Percentiles rank a stretch among this genome's conserved stretches.
Evolutionary conservation across 2,797 vertebrate species (phyloP).

Genomic region (Melanotaenia nigrans): DNA sequence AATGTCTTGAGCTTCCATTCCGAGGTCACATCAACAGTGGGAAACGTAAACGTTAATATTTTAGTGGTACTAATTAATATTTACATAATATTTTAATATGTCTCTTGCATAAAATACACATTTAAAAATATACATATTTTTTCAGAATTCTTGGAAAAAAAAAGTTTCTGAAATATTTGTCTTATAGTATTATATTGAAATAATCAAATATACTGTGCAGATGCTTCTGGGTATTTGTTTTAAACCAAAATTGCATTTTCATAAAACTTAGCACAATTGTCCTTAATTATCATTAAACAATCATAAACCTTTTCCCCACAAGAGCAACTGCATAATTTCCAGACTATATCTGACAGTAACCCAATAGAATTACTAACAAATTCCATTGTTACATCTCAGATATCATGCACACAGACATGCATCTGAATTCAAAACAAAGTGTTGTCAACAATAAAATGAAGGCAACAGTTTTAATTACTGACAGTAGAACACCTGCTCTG

Average conservation of each 20-base stretch:
- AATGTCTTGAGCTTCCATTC: conserved; percentile 22
- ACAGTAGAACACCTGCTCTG: conserved; percentile 56
- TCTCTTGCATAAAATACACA: conserved; percentile 4
- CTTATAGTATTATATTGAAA: neutral
- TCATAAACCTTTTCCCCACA: conserved; percentile 18
- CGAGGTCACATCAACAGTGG: conserved; percentile 10
- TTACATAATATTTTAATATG: neutral
- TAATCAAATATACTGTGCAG: neutral
- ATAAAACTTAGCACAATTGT: neutral
- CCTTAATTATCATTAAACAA: neutral
- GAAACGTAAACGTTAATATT: conserved; percentile 11
- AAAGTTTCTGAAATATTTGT: neutral
- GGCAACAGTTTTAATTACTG: conserved; percentile 50
- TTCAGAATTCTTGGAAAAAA: neutral
- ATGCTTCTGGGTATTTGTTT: neutral
- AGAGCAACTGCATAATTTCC: neutral
- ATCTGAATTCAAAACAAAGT: conserved; percentile 49
- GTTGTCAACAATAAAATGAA: conserved; percentile 60
- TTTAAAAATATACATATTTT: neutral
- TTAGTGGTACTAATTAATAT: neutral
- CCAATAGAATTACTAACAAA: conserved; percentile 9
- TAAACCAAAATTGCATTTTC: neutral
- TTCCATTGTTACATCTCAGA: neutral
- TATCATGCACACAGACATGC: conserved; percentile 29
- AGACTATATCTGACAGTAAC: conserved; percentile 9